Conservation (phyloP, 1,140 invertebrate species). For the Globodera rostochiensis region DNA sequence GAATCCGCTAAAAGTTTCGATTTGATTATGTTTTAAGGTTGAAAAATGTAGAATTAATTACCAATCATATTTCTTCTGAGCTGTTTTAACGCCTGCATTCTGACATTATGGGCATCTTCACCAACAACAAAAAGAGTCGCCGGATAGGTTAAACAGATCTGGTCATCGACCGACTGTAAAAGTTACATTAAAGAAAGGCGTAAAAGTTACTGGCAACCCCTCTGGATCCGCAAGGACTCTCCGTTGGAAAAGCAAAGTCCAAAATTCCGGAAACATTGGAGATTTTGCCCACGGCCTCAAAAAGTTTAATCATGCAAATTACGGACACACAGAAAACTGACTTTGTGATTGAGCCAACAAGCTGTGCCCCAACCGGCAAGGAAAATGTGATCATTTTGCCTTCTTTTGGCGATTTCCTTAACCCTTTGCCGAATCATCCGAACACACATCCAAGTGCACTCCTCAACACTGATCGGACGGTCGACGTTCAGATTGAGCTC, state of each 20-base stretch:
- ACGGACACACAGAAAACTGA: slow-evolving; percentile 4
- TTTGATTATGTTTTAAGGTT: neutral
- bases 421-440: slow-evolving; percentile 39
- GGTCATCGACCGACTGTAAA: slow-evolving; percentile 41
- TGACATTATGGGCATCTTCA: slow-evolving; percentile 39
- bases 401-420: slow-evolving; percentile 41
- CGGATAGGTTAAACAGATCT: slow-evolving; percentile 47
- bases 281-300: slow-evolving; percentile 35
- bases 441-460: slow-evolving; percentile 34
- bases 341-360: slow-evolving; percentile 47
- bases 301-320: neutral
- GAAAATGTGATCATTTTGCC: slow-evolving; percentile 51
- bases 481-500: slow-evolving; percentile 41
- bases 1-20: slow-evolving; percentile 35
- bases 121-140: slow-evolving; percentile 48
- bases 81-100: slow-evolving; percentile 34
- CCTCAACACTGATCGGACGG: slow-evolving; percentile 30
- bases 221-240: slow-evolving; percentile 32
- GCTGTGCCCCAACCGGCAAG: slow-evolving; percentile 51
- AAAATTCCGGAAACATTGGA: slow-evolving; percentile 42
- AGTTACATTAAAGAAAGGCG: neutral
- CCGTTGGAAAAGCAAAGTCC: slow-evolving; percentile 44
- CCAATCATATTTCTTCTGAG: slow-evolving; percentile 46
- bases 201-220: slow-evolving; percentile 27
- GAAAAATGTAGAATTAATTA: slow-evolving; percentile 15